phyloP scores from a whole-genome alignment of 2,888 invertebrate genomes.

The Aleiodes leptofemur region DNA sequence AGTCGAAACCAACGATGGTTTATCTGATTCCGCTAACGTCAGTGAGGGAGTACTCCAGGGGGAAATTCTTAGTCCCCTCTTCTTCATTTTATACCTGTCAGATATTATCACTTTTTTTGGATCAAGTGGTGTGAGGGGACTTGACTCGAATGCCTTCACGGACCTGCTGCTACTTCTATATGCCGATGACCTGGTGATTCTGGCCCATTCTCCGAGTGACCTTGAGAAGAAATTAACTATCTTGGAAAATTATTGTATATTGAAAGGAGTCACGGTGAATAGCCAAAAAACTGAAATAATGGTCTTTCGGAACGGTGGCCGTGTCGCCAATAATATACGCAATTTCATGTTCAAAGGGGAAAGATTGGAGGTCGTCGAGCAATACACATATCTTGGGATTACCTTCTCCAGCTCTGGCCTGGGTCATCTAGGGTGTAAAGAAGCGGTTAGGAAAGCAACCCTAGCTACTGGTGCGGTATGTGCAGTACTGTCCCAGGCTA shows the following conservation, averaged over 20 bases:
- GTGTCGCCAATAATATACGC: too few relatives aligned
- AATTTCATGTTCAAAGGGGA: background rate
- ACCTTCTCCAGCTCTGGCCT: constrained; percentile 25
- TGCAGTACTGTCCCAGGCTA: constrained; percentile 17
- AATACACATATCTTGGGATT: constrained; percentile 33
- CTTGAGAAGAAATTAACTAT: constrained; percentile 23
- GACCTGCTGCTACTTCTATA: constrained; percentile 41
- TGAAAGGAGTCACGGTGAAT: constrained; percentile 38
- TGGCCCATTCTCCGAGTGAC: constrained; percentile 8
- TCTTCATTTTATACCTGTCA: constrained; percentile 44
- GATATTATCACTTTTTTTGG: constrained; percentile 45
- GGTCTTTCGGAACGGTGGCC: too few relatives aligned
- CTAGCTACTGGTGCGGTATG: constrained; percentile 22
- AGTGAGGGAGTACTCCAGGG: constrained; percentile 47
- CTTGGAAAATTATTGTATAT: constrained; percentile 29
- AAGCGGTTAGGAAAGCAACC: constrained; percentile 30
- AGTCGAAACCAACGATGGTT: constrained; percentile 49
- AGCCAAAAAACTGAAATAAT: background rate
- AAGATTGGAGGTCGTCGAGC: constrained; percentile 21
- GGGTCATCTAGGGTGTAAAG: background rate
- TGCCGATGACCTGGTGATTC: constrained; percentile 30
- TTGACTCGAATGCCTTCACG: constrained; percentile 37
- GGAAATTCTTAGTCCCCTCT: constrained; percentile 36
- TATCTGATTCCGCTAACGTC: constrained; percentile 39
- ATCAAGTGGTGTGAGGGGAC: constrained; percentile 28